Conservation (phyloP, 1,140 invertebrate genomes). For the Leptopilina clavipes region DNA sequence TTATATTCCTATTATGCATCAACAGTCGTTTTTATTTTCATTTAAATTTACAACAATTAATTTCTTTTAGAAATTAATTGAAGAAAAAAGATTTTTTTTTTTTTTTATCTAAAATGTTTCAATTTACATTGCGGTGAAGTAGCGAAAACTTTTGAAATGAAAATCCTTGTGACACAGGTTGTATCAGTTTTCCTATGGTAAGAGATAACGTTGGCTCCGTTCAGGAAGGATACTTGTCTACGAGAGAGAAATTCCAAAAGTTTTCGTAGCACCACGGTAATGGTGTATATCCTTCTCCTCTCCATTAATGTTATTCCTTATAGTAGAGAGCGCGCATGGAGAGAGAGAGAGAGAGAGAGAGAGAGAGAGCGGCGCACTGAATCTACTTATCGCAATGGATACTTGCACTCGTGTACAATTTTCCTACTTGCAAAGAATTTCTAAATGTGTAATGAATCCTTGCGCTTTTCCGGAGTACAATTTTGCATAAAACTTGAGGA, state of each 20-base stretch:
- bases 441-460: constrained; percentile 3
- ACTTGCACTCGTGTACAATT: constrained; percentile 32
- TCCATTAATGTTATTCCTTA: constrained; percentile 38
- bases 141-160: not conserved
- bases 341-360: not conserved
- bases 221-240: constrained; percentile 21
- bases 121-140: no score
- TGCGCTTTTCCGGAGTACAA: not conserved
- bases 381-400: constrained; percentile 40
- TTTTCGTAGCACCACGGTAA: constrained; percentile 33
- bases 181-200: constrained; percentile 2
- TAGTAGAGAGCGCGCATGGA: not conserved
- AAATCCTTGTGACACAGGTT: not conserved
- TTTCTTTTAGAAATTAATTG: no score
- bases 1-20: no score
- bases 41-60: no score
- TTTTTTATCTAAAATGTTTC: no score
- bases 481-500: not conserved
- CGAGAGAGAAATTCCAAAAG: constrained; percentile 34
- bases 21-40: no score
- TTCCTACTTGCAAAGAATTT: constrained; percentile 34
- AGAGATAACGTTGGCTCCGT: constrained; percentile 31
- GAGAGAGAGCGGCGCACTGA: constrained; percentile 11
- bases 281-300: constrained; percentile 40
- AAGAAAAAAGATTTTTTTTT: no score